Evolutionary conservation across 2,888 invertebrate genomes (phyloP), one percentile per base, ranked within the genome.

Genomic region (Coelopa pilipes): DNA sequence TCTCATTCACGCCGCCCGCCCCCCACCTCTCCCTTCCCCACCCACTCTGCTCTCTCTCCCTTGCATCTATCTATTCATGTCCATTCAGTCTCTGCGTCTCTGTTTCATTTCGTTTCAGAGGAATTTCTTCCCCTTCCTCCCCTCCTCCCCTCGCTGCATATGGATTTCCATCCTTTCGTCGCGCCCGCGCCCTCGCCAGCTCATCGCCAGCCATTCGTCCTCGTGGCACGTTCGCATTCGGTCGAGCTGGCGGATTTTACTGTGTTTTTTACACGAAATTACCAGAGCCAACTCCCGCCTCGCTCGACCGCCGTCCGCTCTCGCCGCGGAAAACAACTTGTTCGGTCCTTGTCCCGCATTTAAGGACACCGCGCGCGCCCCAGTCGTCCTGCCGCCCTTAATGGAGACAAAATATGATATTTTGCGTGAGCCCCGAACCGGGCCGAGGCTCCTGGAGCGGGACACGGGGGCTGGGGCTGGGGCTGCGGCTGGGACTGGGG

Each of bases 181-280:
- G n/a, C 34, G 7, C 34, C 34, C 34, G n/a, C 34, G 2, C 34
- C 34, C 34, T 34, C 34, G 2, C 34, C 34, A 34, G 7, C 34
- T 34, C 34, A 34, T 34, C 34, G 2, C 34, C 34, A 34, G n/a
- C 7, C 34, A 7, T 34, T 34, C 34, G 34, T 34, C 34, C 12
- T 21, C 17, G 46, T 68, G 45, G 68, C 34, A 19, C 60, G 47
- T 46, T 70, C 47, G n/a, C 60, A n/a, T n/a, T n/a, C 60, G 21
- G 24, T 49, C 1, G 49, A n/a, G n/a, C 49, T 60, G 53, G 21
- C 60, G 49, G 59, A 47, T 70, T 70, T 60, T 47, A 70, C 49
- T 70, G 70, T 70, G 17, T 46, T 59, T 46, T 59, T 46, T 59
- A 47, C 19, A 47, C 12, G 15, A 19, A 34, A 34, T 24, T 45